A percentile compares a stretch with the other conserved stretches of the same genome.
These are phyloP conservation scores for Eueides isabella DNA, from an alignment of 1,140 invertebrate genomes.

Conservation along the genomic window DNA sequence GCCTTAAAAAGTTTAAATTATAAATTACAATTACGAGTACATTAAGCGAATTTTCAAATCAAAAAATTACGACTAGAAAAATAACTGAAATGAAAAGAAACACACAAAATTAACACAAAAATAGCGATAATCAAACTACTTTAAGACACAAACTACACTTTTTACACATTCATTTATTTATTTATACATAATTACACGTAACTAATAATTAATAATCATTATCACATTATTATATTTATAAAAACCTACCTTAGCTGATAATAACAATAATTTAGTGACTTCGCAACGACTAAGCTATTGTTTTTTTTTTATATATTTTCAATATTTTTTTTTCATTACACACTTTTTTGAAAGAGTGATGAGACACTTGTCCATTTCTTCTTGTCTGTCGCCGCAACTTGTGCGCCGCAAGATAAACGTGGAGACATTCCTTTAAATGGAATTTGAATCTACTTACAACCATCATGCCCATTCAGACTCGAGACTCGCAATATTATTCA, in stretches of 20 bases:
- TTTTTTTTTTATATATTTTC: slow-evolving; percentile 37
- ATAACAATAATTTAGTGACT: slow-evolving; percentile 76
- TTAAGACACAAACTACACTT: slow-evolving; percentile 70
- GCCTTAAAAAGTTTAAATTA: no score
- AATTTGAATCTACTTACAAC: no score
- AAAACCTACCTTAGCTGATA: slow-evolving; percentile 54
- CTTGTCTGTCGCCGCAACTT: neutral
- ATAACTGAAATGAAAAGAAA: slow-evolving; percentile 8
- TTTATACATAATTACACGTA: slow-evolving; percentile 61
- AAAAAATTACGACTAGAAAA: slow-evolving; percentile 30
- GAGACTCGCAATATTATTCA: no score
- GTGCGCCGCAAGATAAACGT: no score
- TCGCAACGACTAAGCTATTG: slow-evolving; percentile 57
- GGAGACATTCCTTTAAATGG: no score
- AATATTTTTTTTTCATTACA: neutral
- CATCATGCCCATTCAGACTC: no score
- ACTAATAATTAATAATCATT: slow-evolving; percentile 58
- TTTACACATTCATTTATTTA: slow-evolving; percentile 60
- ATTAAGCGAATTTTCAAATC: slow-evolving; percentile 6
- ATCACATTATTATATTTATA: slow-evolving; percentile 73
- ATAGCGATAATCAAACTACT: neutral
- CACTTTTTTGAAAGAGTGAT: neutral
- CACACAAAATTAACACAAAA: neutral
- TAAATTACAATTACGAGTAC: neutral
- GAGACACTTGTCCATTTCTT: neutral